A percentile compares a stretch with the other conserved stretches of the same genome.
phyloP scores from a whole-genome alignment of 2,113 vertebrate genomes.

The Pipra filicauda region DNA sequence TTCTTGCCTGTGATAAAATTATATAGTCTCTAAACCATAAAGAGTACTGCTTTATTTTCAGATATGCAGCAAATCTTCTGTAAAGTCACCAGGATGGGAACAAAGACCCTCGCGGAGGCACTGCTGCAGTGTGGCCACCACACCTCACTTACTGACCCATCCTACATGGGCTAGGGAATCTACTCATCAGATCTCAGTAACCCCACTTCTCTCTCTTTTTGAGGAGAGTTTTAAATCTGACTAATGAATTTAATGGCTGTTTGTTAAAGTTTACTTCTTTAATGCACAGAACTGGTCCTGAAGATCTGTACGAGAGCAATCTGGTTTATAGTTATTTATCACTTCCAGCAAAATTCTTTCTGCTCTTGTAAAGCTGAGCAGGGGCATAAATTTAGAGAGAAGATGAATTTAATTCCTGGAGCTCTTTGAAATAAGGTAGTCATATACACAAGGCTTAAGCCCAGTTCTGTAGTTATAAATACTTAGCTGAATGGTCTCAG shows the following conservation, averaged over 20 bases:
- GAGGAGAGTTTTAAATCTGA: neutral
- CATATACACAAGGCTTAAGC: neutral
- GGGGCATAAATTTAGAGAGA: neutral
- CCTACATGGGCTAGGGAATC: neutral
- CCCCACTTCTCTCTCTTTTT: neutral
- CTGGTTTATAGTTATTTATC: neutral
- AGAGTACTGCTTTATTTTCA: neutral
- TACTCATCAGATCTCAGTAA: neutral
- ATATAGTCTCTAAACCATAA: neutral
- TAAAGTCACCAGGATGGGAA: neutral
- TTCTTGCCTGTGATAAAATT: constrained; percentile 6
- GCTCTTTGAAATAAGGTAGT: neutral
- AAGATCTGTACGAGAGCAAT: neutral
- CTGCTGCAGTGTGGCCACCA: neutral
- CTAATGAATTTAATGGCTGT: neutral
- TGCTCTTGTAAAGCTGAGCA: neutral
- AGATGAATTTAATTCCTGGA: neutral
- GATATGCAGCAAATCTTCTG: neutral
- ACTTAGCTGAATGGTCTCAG: neutral
- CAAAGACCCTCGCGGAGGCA: neutral
- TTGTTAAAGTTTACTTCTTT: neutral
- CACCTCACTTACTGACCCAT: neutral
- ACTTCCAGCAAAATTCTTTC: neutral
- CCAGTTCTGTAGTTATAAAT: neutral
- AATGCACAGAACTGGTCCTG: neutral